Conservation (phyloP, 1,140 invertebrate species). For the Ostrea denselamellosa region DNA sequence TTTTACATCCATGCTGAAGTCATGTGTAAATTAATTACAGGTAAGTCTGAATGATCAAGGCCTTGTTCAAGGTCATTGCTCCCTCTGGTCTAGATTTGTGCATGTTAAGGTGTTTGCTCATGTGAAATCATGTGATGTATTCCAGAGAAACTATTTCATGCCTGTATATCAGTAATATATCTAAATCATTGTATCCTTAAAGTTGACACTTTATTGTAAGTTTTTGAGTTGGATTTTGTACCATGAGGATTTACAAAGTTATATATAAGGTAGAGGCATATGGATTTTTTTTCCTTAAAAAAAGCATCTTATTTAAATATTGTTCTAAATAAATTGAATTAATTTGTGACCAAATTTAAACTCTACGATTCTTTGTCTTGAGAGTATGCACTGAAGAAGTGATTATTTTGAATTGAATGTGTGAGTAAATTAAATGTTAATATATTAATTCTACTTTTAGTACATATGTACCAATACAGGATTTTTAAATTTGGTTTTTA, state of each 20-base stretch:
- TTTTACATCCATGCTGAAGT: neutral
- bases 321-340: no score
- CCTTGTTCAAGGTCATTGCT: neutral
- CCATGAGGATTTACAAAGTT: conserved; percentile 29
- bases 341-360: no score
- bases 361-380: no score
- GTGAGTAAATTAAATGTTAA: no score
- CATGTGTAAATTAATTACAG: neutral
- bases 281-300: neutral
- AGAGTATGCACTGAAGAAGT: no score
- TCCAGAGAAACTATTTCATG: neutral
- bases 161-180: neutral
- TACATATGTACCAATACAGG: no score
- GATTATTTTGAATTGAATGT: no score
- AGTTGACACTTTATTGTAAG: neutral
- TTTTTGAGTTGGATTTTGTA: neutral
- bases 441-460: no score
- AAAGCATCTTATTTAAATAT: no score
- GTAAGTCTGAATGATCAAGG: conserved; percentile 1
- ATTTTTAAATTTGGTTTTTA: no score
- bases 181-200: neutral
- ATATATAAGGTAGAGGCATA: conserved; percentile 5
- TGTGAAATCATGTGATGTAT: conserved; percentile 24
- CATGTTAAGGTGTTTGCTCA: neutral
- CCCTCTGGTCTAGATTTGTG: neutral